Conservation (phyloP, 2,113 vertebrate genomes). For the Barnardius zonarius region DNA sequence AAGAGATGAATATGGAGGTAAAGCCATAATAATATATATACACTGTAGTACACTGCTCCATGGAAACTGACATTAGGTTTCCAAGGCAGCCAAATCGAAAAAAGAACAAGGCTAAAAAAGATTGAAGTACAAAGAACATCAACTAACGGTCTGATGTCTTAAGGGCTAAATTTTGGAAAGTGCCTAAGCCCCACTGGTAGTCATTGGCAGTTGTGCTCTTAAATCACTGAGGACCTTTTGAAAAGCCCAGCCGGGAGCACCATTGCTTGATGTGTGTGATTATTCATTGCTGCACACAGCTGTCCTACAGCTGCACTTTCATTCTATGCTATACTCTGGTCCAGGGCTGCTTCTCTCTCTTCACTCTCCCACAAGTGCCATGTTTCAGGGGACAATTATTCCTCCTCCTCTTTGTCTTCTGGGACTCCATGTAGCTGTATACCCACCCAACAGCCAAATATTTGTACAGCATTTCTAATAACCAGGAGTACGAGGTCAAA, state of each 20-base stretch:
- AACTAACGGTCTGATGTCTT: background rate
- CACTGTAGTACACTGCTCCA: background rate
- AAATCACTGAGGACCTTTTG: background rate
- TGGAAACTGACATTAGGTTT: slow-evolving; percentile 55
- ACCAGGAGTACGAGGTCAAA: background rate
- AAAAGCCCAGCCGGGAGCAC: background rate
- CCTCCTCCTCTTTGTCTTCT: background rate
- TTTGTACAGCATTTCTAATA: background rate
- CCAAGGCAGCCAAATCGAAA: slow-evolving; percentile 51
- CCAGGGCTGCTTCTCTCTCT: background rate
- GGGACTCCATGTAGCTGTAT: background rate
- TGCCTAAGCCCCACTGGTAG: background rate
- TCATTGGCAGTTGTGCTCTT: background rate
- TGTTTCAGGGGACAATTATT: background rate
- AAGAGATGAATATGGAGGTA: background rate
- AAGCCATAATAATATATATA: background rate
- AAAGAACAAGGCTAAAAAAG: background rate
- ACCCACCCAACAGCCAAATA: background rate
- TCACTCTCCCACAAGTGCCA: background rate
- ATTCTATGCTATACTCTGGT: background rate
- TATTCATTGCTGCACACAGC: background rate
- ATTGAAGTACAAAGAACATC: background rate
- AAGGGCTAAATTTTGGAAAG: background rate
- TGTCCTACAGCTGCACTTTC: background rate
- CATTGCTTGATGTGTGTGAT: background rate